Conservation (phyloP, 30 jellyfish, hydroid and myxozoan species). For the Hydra vulgaris region DNA sequence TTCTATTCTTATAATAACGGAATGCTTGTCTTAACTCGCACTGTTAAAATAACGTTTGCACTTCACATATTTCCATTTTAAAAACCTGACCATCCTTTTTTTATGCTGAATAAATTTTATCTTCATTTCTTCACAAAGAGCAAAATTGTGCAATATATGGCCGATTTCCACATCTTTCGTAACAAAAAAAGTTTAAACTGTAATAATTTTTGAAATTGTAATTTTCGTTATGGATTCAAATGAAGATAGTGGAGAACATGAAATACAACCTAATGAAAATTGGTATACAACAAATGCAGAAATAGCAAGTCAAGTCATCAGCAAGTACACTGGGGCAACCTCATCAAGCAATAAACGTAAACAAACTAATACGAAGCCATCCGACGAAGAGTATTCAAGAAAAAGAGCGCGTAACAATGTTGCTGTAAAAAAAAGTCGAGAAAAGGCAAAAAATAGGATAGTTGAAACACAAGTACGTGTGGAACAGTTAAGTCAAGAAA, state of each 20-base stretch:
- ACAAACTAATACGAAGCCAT: slow-evolving; percentile 14
- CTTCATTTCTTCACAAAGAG: not conserved
- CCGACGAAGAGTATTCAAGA: slow-evolving; percentile 53
- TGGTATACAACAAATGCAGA: slow-evolving; percentile 17
- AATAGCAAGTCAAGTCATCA: slow-evolving; percentile 26
- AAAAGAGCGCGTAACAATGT: slow-evolving; percentile 79
- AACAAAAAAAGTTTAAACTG: not conserved
- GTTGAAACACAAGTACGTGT: slow-evolving; percentile 85
- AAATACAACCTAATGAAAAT: not conserved
- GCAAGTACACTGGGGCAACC: slow-evolving; percentile 24
- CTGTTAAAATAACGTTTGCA: not conserved
- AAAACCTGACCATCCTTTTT: not conserved
- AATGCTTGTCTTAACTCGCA: not conserved
- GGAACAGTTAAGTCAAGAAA: slow-evolving; percentile 82
- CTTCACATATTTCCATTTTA: too few relatives aligned
- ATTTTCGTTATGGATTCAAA: not conserved
- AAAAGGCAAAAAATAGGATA: slow-evolving; percentile 73
- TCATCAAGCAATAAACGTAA: slow-evolving; percentile 21
- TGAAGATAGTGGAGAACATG: not conserved
- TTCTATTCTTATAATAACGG: not conserved
- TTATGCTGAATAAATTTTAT: not conserved
- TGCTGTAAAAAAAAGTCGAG: slow-evolving; percentile 91
- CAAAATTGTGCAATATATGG: not conserved
- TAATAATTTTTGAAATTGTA: not conserved
- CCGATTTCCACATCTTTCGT: not conserved